A percentile compares a stretch with the other conserved stretches of the same genome.
Conservation (phyloP, 2,113 vertebrate genomes). For the Alces alces region DNA sequence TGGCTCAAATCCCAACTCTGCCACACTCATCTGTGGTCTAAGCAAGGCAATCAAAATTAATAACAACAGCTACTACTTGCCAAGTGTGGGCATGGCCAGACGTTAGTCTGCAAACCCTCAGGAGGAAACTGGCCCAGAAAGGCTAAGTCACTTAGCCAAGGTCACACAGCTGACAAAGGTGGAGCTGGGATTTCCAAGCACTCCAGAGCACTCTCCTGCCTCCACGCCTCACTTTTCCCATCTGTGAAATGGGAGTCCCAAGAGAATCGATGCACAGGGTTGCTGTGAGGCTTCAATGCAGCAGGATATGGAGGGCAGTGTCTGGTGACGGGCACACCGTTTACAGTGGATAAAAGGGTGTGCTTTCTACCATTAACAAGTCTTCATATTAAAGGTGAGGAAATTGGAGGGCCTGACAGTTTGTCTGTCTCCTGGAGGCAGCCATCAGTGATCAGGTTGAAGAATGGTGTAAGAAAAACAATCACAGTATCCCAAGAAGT, state of each 20-base stretch:
- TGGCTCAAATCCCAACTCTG: not conserved
- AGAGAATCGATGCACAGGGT: not conserved
- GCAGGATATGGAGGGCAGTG: fast-evolving
- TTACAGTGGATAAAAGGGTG: not conserved
- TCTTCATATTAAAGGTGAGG: not conserved
- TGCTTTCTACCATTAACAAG: not conserved
- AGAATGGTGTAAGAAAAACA: not conserved
- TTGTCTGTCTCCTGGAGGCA: not conserved
- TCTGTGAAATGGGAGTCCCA: not conserved
- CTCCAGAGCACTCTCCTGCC: not conserved
- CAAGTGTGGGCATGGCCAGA: not conserved
- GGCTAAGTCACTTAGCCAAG: no score
- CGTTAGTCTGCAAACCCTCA: not conserved
- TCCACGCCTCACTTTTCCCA: not conserved
- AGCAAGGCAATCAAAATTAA: not conserved
- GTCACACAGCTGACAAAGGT: not conserved
- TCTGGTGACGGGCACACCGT: fast-evolving
- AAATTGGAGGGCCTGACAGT: not conserved
- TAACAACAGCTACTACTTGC: not conserved
- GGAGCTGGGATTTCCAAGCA: not conserved
- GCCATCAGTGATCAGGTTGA: not conserved
- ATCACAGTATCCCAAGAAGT: not conserved
- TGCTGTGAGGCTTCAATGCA: not conserved
- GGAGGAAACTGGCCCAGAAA: not conserved
- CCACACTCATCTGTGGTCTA: not conserved